A percentile compares a stretch with the other conserved stretches of the same genome.
phyloP scores from a whole-genome alignment of 2,113 vertebrate species.

The Odontophorus gujanensis region DNA sequence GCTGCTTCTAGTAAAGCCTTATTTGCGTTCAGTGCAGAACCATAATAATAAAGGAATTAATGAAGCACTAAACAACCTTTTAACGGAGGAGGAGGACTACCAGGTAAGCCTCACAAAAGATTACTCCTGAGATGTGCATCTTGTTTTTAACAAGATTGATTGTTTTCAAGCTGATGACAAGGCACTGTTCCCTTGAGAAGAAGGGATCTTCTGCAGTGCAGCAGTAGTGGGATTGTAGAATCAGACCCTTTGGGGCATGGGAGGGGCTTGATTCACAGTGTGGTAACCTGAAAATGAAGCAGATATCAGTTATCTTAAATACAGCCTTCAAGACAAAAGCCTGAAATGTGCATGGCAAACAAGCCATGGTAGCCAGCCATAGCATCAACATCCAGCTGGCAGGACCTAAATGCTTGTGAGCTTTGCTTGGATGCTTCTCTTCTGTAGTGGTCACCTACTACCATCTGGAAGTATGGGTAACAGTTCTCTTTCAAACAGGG shows the following conservation, averaged over 20 bases:
- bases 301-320: not conserved
- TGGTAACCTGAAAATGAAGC: not conserved
- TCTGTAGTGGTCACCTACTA: not conserved
- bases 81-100: slow-evolving; percentile 92
- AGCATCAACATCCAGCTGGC: not conserved
- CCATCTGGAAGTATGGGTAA: not conserved
- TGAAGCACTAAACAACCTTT: slow-evolving; percentile 88
- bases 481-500: slow-evolving; percentile 73
- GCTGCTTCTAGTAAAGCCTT: slow-evolving; percentile 89
- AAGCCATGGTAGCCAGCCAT: not conserved
- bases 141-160: not conserved
- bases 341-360: not conserved
- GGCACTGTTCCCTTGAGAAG: not conserved
- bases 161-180: not conserved
- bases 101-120: slow-evolving; percentile 77
- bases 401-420: not conserved
- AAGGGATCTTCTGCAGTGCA: not conserved
- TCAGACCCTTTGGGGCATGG: not conserved
- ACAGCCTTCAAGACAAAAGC: not conserved
- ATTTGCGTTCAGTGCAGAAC: slow-evolving; percentile 89
- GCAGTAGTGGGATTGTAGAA: rapidly evolving
- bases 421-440: not conserved
- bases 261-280: not conserved
- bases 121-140: not conserved
- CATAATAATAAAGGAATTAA: slow-evolving; percentile 93